Percentiles rank a stretch among this genome's conserved stretches.
Conservation (phyloP, 2,888 invertebrate species). For the Hemaris fuciformis region DNA sequence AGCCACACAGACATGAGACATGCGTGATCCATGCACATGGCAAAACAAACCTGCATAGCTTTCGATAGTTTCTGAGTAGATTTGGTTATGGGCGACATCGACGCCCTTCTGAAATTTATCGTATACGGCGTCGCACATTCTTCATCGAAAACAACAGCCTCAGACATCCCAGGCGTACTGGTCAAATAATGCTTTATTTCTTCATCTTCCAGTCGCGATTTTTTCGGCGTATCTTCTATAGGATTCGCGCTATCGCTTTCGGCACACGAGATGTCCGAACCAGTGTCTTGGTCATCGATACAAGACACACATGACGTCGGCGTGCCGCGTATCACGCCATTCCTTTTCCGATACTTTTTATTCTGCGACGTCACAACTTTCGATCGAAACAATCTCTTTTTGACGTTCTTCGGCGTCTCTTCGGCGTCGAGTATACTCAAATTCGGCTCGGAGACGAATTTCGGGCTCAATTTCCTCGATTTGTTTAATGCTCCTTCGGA, state of each 20-base stretch:
- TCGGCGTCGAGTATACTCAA: slow-evolving; percentile 63
- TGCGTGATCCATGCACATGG: slow-evolving; percentile 16
- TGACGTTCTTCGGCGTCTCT: slow-evolving; percentile 71
- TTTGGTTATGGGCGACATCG: slow-evolving; percentile 94
- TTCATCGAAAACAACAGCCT: slow-evolving; percentile 51
- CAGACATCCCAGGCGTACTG: slow-evolving; percentile 68
- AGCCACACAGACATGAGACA: slow-evolving; percentile 15
- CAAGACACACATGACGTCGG: slow-evolving; percentile 73
- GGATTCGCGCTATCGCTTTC: slow-evolving; percentile 28
- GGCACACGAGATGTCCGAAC: slow-evolving; percentile 45
- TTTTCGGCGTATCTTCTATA: slow-evolving; percentile 54
- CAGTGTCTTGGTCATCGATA: slow-evolving; percentile 66
- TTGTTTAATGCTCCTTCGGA: slow-evolving; percentile 67
- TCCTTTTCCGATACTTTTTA: slow-evolving; percentile 70
- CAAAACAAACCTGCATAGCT: slow-evolving; percentile 91
- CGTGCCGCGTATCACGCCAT: slow-evolving; percentile 50
- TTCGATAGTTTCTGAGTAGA: slow-evolving; percentile 93
- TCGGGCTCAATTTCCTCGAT: slow-evolving; percentile 65
- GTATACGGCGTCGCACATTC: slow-evolving; percentile 67
- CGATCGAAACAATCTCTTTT: slow-evolving; percentile 69
- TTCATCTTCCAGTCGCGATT: slow-evolving; percentile 30
- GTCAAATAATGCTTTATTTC: slow-evolving; percentile 63
- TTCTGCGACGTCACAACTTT: slow-evolving; percentile 60
- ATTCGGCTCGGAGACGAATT: slow-evolving; percentile 76
- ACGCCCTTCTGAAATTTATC: slow-evolving; percentile 83